Evolutionary conservation across 2,113 vertebrate genomes (phyloP).

Genomic region (Bettongia penicillata): DNA sequence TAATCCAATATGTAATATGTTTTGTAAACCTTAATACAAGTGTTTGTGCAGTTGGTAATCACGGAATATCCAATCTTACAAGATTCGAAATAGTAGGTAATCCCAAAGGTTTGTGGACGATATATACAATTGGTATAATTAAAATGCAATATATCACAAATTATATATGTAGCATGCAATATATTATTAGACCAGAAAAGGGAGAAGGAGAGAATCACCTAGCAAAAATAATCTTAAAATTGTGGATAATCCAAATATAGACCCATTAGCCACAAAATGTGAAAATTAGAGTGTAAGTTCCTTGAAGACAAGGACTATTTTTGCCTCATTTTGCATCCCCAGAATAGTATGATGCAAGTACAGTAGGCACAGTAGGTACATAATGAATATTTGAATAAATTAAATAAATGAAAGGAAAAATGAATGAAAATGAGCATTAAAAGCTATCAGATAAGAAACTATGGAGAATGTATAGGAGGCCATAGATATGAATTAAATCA

Average conservation of each 20-base stretch:
- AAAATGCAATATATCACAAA: not conserved
- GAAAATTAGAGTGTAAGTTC: not conserved
- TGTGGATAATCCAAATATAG: not conserved
- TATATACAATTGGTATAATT: not conserved
- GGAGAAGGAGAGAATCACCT: no score
- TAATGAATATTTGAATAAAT: not conserved
- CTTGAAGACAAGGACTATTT: not conserved
- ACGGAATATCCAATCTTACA: not conserved
- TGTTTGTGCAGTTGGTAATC: not conserved
- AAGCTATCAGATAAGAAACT: not conserved
- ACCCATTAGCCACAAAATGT: not conserved
- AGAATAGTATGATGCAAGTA: not conserved
- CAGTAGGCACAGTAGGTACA: not conserved
- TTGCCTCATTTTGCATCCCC: not conserved
- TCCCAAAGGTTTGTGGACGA: not conserved
- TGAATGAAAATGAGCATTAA: not conserved
- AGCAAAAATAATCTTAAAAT: not conserved
- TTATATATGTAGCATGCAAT: not conserved
- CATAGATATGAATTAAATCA: not conserved
- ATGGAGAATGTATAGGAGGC: not conserved
- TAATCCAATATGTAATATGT: not conserved
- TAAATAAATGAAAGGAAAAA: not conserved
- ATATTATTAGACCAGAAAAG: no score
- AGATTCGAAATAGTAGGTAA: not conserved
- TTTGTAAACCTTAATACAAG: not conserved